Conservation (phyloP, 2,797 vertebrate species). For the Enteromius anoplus region DNA sequence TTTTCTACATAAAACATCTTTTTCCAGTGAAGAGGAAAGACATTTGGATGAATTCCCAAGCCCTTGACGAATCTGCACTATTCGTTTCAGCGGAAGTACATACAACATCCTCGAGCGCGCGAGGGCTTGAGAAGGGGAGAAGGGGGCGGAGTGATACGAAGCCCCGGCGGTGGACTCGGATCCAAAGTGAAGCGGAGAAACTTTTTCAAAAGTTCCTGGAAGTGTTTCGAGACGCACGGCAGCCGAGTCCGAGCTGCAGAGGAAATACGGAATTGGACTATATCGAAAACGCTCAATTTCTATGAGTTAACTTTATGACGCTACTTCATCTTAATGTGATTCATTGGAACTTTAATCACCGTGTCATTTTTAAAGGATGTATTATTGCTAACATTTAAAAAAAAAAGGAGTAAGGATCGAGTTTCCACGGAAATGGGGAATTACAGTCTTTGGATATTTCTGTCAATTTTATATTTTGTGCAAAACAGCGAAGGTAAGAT, state of each 20-base stretch:
- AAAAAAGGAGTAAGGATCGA: constrained; percentile 74
- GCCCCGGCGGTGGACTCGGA: constrained; percentile 48
- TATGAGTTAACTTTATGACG: constrained; percentile 66
- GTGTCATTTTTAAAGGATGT: constrained; percentile 80
- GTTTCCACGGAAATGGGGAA: constrained; percentile 82
- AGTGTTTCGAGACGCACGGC: constrained; percentile 72
- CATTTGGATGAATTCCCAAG: not conserved
- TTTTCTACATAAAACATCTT: not conserved
- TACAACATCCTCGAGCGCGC: not conserved
- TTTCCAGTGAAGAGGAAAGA: not conserved
- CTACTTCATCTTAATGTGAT: constrained; percentile 58
- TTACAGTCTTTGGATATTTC: constrained; percentile 83
- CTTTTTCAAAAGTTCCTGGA: constrained; percentile 79
- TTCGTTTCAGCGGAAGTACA: constrained; percentile 62
- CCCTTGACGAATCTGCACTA: constrained; percentile 35
- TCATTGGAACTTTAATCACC: constrained; percentile 71
- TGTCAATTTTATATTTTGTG: constrained; percentile 74
- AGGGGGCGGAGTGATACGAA: constrained; percentile 74
- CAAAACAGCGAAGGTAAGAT: constrained; percentile 75
- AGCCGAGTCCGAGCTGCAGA: constrained; percentile 75
- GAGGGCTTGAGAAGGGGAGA: constrained; percentile 58
- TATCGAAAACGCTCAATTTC: constrained; percentile 42
- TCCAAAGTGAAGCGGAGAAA: constrained; percentile 70
- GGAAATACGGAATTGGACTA: constrained; percentile 71
- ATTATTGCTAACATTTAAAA: constrained; percentile 75